Percentiles rank a stretch among this genome's conserved stretches.
phyloP scores from a whole-genome alignment of 2,797 vertebrate species.

The Aphelocoma californica region DNA sequence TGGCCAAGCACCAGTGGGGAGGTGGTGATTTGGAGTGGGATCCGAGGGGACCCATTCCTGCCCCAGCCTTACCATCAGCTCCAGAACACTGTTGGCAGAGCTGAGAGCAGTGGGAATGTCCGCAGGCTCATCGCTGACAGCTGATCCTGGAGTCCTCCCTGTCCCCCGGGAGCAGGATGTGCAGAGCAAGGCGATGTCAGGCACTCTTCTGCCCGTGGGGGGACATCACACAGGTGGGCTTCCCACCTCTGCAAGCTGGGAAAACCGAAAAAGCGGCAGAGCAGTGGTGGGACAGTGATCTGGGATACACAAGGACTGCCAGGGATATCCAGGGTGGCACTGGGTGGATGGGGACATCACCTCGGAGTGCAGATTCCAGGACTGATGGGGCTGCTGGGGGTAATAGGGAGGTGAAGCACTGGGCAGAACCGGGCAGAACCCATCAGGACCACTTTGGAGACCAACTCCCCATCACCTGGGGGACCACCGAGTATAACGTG shows the following conservation, averaged over 20 bases:
- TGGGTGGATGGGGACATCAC: accelerated
- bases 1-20: neutral
- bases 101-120: neutral
- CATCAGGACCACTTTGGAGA: neutral
- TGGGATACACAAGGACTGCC: neutral
- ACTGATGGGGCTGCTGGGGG: neutral
- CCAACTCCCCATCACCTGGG: neutral
- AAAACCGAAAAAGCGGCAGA: neutral
- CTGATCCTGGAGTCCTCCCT: neutral
- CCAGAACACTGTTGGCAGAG: neutral
- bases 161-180: accelerated
- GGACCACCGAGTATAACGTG: accelerated
- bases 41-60: neutral
- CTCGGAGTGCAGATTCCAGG: accelerated
- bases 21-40: neutral
- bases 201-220: neutral
- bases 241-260: neutral
- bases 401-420: accelerated
- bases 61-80: neutral
- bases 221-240: neutral
- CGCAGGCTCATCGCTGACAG: accelerated
- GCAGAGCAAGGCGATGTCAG: accelerated
- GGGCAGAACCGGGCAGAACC: neutral
- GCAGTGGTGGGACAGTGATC: neutral
- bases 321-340: neutral